Conservation (phyloP, 2,797 vertebrate genomes). For the Eospalax fontanierii region DNA sequence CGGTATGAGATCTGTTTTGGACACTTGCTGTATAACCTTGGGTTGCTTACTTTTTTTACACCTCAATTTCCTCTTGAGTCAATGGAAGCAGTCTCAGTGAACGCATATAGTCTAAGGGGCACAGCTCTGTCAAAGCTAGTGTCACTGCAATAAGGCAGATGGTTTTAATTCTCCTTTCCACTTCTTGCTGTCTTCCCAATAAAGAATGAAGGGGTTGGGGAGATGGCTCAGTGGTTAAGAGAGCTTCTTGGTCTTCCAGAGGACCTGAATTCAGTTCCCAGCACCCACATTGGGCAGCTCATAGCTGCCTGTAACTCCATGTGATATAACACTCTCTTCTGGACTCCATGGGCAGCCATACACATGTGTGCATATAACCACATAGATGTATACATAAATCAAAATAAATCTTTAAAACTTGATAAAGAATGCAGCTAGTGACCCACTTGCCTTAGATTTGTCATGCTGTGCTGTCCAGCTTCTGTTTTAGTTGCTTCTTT, state of each 20-base stretch:
- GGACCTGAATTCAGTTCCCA: background rate
- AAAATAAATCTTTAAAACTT: too few species aligned
- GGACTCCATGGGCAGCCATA: background rate
- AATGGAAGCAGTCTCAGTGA: background rate
- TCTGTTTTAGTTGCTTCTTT: background rate
- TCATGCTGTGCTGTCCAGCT: background rate
- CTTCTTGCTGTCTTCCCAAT: too few species aligned
- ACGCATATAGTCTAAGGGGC: background rate
- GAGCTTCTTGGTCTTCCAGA: background rate
- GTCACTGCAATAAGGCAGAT: fast-evolving
- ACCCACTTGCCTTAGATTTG: background rate
- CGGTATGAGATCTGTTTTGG: background rate
- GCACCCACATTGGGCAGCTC: background rate
- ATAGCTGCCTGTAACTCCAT: background rate
- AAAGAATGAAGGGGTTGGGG: background rate
- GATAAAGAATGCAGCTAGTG: background rate
- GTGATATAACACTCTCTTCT: background rate
- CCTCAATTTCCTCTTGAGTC: background rate
- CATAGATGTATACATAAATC: background rate
- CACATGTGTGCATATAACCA: background rate
- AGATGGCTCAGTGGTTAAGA: background rate
- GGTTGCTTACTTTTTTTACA: background rate
- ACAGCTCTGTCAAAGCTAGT: background rate
- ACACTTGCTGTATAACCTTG: background rate
- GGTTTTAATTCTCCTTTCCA: background rate